Evolutionary conservation across 2,797 vertebrate species (phyloP).

Genomic region (Chromobotia macracanthus): DNA sequence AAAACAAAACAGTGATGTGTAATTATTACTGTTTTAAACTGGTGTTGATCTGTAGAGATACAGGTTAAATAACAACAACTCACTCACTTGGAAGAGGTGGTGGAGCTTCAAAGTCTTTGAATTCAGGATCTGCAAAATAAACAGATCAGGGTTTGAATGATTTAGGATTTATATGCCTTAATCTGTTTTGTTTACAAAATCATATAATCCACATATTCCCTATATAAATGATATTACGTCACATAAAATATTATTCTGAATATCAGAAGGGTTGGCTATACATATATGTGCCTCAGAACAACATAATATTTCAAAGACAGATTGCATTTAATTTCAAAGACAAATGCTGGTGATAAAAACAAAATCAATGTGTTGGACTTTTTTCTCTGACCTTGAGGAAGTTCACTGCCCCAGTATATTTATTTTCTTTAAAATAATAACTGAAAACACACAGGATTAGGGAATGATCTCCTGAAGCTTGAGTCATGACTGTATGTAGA

Average conservation of each 20-base stretch:
- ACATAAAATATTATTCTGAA: not conserved
- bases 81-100: conserved; percentile 90
- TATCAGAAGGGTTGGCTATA: not conserved
- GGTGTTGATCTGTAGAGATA: not conserved
- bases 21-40: not conserved
- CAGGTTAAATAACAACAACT: conserved; percentile 1
- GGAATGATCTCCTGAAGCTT: conserved; percentile 62
- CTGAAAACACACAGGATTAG: conserved; percentile 65
- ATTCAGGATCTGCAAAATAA: conserved; percentile 92
- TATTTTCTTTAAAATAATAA: conserved; percentile 48
- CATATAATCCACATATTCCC: too few relatives aligned
- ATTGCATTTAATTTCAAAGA: not conserved
- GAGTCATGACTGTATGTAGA: conserved; percentile 64
- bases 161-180: not conserved
- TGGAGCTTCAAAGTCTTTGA: conserved; percentile 85
- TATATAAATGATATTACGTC: too few relatives aligned
- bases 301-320: not conserved
- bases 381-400: conserved; percentile 44
- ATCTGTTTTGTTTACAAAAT: conserved; percentile 6
- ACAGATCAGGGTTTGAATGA: conserved; percentile 57
- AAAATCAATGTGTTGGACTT: too few relatives aligned
- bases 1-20: conserved; percentile 44
- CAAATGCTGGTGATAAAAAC: conserved; percentile 26
- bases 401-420: conserved; percentile 27
- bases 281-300: not conserved